These are phyloP conservation scores for Phlogophora meticulosa DNA, from an alignment of 2,888 invertebrate species.

Conservation along the genomic window DNA sequence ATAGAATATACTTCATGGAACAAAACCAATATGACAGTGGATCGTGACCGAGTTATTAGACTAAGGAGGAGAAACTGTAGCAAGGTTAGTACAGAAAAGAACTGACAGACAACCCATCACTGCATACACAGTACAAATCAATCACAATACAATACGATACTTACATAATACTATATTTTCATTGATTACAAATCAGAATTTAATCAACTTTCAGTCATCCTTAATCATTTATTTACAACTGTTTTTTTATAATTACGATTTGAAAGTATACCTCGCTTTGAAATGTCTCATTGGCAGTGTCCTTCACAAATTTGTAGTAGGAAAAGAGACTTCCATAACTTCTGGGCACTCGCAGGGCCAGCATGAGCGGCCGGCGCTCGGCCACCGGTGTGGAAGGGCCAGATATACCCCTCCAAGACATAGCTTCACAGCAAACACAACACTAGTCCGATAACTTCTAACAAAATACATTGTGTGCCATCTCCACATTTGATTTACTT, in stretches of 20 bases:
- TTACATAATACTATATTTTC: neutral
- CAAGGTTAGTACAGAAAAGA: constrained; percentile 33
- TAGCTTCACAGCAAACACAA: constrained; percentile 71
- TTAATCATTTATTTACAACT: neutral
- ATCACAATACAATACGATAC: neutral
- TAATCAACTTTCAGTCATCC: neutral
- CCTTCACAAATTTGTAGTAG: constrained; percentile 92
- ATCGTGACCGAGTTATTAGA: constrained; percentile 36
- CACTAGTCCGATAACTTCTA: constrained; percentile 75
- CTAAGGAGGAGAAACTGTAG: constrained; percentile 17
- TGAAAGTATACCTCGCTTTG: constrained; percentile 77
- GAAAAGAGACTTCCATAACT: constrained; percentile 92
- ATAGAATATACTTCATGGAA: constrained; percentile 17
- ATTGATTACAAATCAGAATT: constrained; percentile 1
- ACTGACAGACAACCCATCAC: constrained; percentile 20
- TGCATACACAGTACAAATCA: constrained; percentile 10
- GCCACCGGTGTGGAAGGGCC: constrained; percentile 76
- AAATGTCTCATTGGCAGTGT: constrained; percentile 82
- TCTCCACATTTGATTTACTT: constrained; percentile 76
- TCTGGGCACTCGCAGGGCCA: constrained; percentile 85
- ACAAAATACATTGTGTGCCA: constrained; percentile 77
- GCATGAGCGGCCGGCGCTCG: constrained; percentile 85
- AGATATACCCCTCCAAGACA: constrained; percentile 76
- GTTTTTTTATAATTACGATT: too few species aligned
- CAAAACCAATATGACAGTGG: constrained; percentile 27